A percentile compares a stretch with the other conserved stretches of the same genome.
These are phyloP conservation scores for Ariopsis seemanni DNA, from an alignment of 2,113 vertebrate species.

Conservation along the genomic window DNA sequence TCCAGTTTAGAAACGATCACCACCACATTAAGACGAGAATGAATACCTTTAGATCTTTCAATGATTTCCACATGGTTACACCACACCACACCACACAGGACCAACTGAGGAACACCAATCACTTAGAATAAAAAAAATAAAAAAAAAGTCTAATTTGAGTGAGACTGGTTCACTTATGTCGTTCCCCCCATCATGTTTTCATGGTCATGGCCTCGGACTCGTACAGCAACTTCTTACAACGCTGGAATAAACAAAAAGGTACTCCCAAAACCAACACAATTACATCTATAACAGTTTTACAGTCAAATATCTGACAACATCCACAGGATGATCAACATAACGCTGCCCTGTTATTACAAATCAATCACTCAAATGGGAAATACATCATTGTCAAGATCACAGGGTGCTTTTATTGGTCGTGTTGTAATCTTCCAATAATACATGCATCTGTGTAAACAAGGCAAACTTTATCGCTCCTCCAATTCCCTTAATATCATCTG, in stretches of 20 bases:
- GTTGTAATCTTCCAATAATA: conserved; percentile 22
- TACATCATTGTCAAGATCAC: conserved; percentile 45
- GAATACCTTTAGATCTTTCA: conserved; percentile 13
- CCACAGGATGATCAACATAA: background rate
- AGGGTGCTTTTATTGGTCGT: conserved; percentile 49
- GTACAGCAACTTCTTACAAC: background rate
- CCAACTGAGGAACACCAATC: conserved; percentile 48
- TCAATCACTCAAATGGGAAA: conserved; percentile 24
- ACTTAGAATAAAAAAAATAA: background rate
- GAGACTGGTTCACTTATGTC: background rate
- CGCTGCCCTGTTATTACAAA: conserved; percentile 12
- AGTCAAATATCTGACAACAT: background rate
- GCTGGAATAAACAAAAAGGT: background rate
- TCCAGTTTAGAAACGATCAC: conserved; percentile 24
- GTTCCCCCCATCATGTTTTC: background rate
- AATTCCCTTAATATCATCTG: conserved; percentile 12
- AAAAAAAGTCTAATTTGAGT: background rate
- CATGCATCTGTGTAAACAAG: conserved; percentile 37
- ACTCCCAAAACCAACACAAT: background rate
- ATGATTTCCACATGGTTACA: background rate
- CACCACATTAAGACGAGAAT: background rate
- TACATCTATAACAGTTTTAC: background rate
- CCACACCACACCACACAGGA: background rate
- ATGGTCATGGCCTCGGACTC: background rate
- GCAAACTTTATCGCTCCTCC: conserved; percentile 9